A percentile compares a stretch with the other conserved stretches of the same genome.
phyloP scores from a whole-genome alignment of 2,113 vertebrate species.

The Limanda limanda region DNA sequence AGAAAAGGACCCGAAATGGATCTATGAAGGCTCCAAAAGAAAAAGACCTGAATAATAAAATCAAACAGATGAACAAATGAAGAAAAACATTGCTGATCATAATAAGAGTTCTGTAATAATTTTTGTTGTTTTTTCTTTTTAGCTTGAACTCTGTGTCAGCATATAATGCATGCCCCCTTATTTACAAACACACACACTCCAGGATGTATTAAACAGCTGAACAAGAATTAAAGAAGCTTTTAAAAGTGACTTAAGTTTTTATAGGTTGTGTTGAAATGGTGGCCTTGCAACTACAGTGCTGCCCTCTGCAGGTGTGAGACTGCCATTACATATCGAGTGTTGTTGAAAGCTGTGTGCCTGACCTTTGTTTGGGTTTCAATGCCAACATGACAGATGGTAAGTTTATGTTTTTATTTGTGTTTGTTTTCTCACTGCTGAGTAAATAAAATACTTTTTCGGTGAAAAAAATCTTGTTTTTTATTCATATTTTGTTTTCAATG shows the following conservation, averaged over 20 bases:
- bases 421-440: constrained; percentile 63
- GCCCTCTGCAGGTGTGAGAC: constrained; percentile 40
- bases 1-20: constrained; percentile 88
- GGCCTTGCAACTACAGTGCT: constrained; percentile 11
- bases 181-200: constrained; percentile 32
- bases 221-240: constrained; percentile 21
- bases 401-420: constrained; percentile 28
- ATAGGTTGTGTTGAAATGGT: constrained; percentile 21
- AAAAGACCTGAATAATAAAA: constrained; percentile 25
- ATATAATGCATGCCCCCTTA: constrained; percentile 62
- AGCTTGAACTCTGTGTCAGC: constrained; percentile 28
- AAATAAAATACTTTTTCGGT: constrained; percentile 88
- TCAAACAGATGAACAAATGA: constrained; percentile 36
- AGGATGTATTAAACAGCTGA: constrained; percentile 27
- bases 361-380: constrained; percentile 32
- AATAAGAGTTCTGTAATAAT: constrained; percentile 7
- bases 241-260: constrained; percentile 2
- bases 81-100: constrained; percentile 37
- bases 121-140: constrained; percentile 20
- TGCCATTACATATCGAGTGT: constrained; percentile 18
- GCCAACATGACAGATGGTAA: constrained; percentile 54
- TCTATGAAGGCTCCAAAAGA: constrained; percentile 77
- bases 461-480: constrained; percentile 27
- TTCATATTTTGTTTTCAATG: not conserved
- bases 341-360: constrained; percentile 22